Percentiles rank a stretch among this genome's conserved stretches.
Evolutionary conservation across 2,113 vertebrate species (phyloP).

Genomic region (Cheirogaleus medius): DNA sequence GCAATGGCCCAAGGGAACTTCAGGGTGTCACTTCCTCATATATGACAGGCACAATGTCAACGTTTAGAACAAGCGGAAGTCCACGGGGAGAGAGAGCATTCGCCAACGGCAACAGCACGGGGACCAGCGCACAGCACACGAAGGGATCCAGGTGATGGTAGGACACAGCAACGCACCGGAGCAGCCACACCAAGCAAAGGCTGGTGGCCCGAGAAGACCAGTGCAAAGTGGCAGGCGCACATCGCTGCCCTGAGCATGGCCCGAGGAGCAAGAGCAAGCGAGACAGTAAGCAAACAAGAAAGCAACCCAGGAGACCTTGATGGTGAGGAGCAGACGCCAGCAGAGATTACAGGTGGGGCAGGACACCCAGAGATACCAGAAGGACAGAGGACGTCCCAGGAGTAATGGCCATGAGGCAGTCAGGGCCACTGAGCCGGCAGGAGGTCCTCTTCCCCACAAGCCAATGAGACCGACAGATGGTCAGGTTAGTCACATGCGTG

Average conservation of each 20-base stretch:
- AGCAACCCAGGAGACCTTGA: not conserved
- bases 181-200: not conserved
- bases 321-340: not conserved
- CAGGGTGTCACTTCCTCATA: not conserved
- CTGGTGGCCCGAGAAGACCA: not conserved
- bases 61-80: not conserved
- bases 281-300: not conserved
- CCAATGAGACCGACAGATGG: fast-evolving
- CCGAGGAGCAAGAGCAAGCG: not conserved
- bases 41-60: not conserved
- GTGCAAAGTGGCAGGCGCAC: not conserved
- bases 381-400: not conserved
- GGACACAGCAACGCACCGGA: too few species aligned
- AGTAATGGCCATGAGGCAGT: not conserved
- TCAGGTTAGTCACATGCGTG: fast-evolving
- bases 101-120: not conserved
- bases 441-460: not conserved
- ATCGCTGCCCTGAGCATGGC: fast-evolving
- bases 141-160: too few species aligned
- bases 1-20: not conserved
- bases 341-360: not conserved
- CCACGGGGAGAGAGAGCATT: not conserved
- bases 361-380: not conserved
- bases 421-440: not conserved
- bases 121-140: fast-evolving